Evolutionary conservation across 1,140 invertebrate genomes (phyloP).

Genomic region (Chrysomallon squamiferum): DNA sequence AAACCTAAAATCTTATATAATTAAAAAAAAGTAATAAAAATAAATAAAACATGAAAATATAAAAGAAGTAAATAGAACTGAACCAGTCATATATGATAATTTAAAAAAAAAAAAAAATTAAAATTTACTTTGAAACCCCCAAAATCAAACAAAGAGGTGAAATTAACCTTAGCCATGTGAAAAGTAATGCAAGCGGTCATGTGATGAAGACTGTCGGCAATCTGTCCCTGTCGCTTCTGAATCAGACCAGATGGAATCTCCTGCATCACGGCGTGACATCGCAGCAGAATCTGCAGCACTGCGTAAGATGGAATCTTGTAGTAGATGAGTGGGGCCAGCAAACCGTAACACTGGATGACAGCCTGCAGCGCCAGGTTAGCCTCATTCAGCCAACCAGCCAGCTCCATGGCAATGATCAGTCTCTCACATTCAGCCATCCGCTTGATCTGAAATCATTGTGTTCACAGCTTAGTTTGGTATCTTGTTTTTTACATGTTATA

Average conservation of each 20-base stretch:
- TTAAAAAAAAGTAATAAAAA: too few relatives aligned
- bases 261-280: conserved; percentile 56
- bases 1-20: too few relatives aligned
- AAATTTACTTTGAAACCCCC: too few relatives aligned
- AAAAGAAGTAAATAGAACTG: too few relatives aligned
- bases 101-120: too few relatives aligned
- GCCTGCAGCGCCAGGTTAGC: conserved; percentile 59
- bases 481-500: too few relatives aligned
- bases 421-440: conserved; percentile 59
- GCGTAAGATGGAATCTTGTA: conserved; percentile 58
- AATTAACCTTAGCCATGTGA: conserved; percentile 57
- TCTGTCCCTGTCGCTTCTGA: conserved; percentile 51
- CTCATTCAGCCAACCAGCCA: conserved; percentile 64
- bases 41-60: too few relatives aligned
- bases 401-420: conserved; percentile 59
- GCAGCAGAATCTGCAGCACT: conserved; percentile 58
- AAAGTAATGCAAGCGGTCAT: conserved; percentile 63
- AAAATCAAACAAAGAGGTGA: too few relatives aligned
- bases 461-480: too few relatives aligned
- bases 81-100: too few relatives aligned
- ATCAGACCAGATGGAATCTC: conserved; percentile 57
- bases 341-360: conserved; percentile 61
- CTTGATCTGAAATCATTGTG: conserved; percentile 50
- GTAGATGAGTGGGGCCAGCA: conserved; percentile 60
- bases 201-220: conserved; percentile 61